Percentiles rank a stretch among this genome's conserved stretches.
These are phyloP conservation scores for Brachionus koreanus DNA, from an alignment of 1,140 invertebrate species.

Conservation along the genomic window DNA sequence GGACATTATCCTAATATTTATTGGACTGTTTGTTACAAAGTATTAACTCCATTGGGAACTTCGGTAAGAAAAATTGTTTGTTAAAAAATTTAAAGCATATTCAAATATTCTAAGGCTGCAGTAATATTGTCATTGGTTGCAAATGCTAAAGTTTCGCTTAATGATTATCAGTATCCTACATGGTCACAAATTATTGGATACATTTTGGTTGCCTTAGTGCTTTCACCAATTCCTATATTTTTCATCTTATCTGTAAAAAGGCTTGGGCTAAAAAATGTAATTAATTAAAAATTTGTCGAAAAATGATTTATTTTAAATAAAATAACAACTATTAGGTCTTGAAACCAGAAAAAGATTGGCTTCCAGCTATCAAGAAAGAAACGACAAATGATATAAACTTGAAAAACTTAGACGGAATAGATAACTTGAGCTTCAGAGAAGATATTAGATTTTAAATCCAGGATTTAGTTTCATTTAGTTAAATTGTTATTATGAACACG, in stretches of 20 bases:
- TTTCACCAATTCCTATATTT: conserved; percentile 27
- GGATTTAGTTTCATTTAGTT: no score
- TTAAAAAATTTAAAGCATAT: not conserved
- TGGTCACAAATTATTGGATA: conserved; percentile 22
- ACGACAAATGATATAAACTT: not conserved
- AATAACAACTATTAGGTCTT: not conserved
- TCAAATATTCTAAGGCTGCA: not conserved
- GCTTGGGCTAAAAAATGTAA: conserved; percentile 27
- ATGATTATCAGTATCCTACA: conserved; percentile 35
- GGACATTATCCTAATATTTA: conserved; percentile 4
- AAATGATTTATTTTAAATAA: no score
- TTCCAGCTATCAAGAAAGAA: not conserved
- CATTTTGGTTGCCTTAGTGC: not conserved
- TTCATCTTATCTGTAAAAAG: not conserved
- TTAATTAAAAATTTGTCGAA: no score
- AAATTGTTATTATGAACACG: no score
- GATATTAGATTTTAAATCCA: not conserved
- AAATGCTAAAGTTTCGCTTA: not conserved
- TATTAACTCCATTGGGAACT: conserved; percentile 17
- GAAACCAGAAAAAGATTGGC: not conserved
- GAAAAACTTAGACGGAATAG: not conserved
- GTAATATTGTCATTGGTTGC: conserved; percentile 12
- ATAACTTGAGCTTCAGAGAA: not conserved
- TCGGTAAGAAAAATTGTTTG: not conserved
- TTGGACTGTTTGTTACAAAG: conserved; percentile 34